These are phyloP conservation scores for Molossus alvarezi DNA, from an alignment of 2,797 vertebrate genomes.

Conservation along the genomic window DNA sequence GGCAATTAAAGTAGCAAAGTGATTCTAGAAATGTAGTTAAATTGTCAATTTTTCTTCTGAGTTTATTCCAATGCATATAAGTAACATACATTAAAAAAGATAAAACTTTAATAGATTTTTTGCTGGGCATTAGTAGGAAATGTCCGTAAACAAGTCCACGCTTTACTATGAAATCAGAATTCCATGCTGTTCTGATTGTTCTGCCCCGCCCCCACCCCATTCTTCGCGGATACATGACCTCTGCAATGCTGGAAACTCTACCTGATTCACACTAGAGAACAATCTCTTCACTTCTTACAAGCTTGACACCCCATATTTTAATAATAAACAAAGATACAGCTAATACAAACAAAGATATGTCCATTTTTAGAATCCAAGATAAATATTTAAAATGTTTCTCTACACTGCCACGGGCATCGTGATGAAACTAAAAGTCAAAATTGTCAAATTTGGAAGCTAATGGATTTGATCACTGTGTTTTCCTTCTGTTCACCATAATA, in stretches of 20 bases:
- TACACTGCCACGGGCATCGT: not conserved
- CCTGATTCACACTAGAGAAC: not conserved
- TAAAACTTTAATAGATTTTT: slow-evolving; percentile 52
- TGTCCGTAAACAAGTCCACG: not conserved
- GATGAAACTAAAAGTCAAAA: slow-evolving; percentile 25
- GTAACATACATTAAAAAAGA: not conserved
- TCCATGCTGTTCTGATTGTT: not conserved
- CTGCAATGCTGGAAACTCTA: slow-evolving; percentile 18
- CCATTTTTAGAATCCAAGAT: slow-evolving; percentile 31
- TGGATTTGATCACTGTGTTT: not conserved
- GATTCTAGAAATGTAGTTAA: slow-evolving; percentile 68
- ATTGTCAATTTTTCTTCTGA: slow-evolving; percentile 15
- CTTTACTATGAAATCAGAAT: not conserved
- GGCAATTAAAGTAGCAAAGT: slow-evolving; percentile 59
- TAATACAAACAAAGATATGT: not conserved
- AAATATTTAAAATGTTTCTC: not conserved
- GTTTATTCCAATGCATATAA: slow-evolving; percentile 53
- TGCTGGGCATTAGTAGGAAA: slow-evolving; percentile 29
- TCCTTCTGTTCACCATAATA: not conserved
- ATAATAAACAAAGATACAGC: not conserved
- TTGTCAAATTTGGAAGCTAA: slow-evolving; percentile 28
- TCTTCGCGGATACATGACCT: not conserved
- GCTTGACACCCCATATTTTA: not conserved
- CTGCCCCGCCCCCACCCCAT: not conserved
- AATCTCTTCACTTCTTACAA: not conserved